Conservation (phyloP, 2,113 vertebrate species). For the Prionailurus bengalensis region DNA sequence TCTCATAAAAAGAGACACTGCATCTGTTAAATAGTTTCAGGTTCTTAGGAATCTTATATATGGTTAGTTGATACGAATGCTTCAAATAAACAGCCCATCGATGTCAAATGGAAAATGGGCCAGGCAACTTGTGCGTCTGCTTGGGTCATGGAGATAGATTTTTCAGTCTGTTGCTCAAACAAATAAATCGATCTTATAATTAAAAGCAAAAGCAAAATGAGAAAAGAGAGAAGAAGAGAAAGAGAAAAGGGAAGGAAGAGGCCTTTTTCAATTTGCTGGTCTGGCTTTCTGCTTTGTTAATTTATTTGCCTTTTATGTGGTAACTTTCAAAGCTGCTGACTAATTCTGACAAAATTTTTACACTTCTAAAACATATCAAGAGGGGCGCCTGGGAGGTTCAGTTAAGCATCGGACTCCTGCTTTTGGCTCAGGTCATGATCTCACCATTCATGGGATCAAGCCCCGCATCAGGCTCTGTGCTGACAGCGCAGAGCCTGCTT, state of each 20-base stretch:
- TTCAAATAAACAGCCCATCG: neutral
- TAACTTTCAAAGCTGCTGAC: slow-evolving; percentile 51
- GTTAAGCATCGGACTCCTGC: no score
- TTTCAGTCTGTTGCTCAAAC: neutral
- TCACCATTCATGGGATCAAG: no score
- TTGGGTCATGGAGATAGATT: neutral
- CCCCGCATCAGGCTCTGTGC: no score
- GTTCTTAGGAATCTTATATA: neutral
- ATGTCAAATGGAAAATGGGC: neutral
- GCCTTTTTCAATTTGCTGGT: neutral
- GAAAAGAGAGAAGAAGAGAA: neutral
- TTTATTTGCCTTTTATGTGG: slow-evolving; percentile 39
- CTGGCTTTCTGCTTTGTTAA: slow-evolving; percentile 37
- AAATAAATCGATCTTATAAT: slow-evolving; percentile 16
- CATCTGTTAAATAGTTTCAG: neutral
- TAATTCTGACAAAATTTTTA: slow-evolving; percentile 45
- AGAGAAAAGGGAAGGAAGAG: neutral
- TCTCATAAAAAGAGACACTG: neutral
- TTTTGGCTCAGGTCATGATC: no score
- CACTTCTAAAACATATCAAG: slow-evolving; percentile 39
- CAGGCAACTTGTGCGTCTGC: neutral
- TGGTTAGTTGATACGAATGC: neutral
- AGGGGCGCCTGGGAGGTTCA: no score
- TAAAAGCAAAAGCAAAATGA: neutral
- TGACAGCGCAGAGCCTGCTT: no score